phyloP scores from a whole-genome alignment of 2,113 vertebrate genomes.

The Pipra filicauda region DNA sequence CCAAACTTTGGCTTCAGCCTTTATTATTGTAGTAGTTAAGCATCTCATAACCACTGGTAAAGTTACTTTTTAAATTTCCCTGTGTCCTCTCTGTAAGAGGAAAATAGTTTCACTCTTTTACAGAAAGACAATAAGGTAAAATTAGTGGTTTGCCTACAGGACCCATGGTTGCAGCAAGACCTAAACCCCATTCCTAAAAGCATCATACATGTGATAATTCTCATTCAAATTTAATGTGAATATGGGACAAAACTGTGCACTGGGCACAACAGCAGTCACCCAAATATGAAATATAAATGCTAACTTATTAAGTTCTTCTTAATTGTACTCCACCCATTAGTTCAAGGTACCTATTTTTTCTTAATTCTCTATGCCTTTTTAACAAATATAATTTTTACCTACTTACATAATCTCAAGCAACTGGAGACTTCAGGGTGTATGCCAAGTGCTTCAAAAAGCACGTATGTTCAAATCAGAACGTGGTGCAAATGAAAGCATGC shows the following conservation, averaged over 20 bases:
- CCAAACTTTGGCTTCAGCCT: neutral
- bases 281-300: neutral
- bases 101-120: neutral
- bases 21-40: neutral
- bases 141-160: neutral
- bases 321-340: neutral
- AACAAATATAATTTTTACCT: slow-evolving; percentile 19
- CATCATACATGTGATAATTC: neutral
- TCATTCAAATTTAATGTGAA: neutral
- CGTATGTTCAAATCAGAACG: neutral
- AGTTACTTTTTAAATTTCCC: neutral
- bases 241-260: neutral
- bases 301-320: neutral
- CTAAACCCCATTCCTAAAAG: neutral
- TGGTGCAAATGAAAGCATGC: neutral
- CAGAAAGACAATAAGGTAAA: neutral
- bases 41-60: neutral
- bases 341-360: neutral
- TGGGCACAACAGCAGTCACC: neutral
- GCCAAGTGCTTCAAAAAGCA: neutral
- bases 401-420: neutral
- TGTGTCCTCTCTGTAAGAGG: neutral
- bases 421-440: neutral
- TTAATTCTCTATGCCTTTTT: neutral
- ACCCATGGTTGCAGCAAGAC: neutral